Evolutionary conservation across 1,140 invertebrate species (phyloP), one percentile per base, ranked within the genome.

Genomic region (Aradophagus sp.): DNA sequence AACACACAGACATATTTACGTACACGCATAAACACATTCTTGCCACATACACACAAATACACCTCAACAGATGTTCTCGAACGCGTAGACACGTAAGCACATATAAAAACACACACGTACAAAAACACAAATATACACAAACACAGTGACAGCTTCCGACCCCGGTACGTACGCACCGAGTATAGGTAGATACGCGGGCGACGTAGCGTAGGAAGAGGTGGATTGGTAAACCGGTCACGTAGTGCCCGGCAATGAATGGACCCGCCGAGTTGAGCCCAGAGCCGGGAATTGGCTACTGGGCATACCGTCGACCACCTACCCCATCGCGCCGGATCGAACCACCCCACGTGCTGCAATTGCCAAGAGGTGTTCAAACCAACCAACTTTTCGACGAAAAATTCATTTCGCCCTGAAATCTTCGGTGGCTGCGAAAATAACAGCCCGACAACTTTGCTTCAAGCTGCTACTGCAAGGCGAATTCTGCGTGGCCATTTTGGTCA

Each of bases 221-320:
- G 76, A 83, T 86, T 83, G 77, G 81, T 81, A 86, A 84, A 84
- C 83, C 78, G 80, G 83, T 86, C 84, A 85, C 84, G 83, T 86
- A 85, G 77, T 81, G 77, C 79, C 71, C 81, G 75, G 79, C 82
- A 80, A 86, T 84, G 83, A 86, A 86, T 86, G 84, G 83, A 85
- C 80, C 83, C 83, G 80, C 77, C 83, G 83, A 84, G 77, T 84
- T 79, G 81, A 83, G 82, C 80, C 77, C 79, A 72, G 80, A 78
- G 75, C 79, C 77, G 77, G 83, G 81, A 85, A 85, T 85, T 85
- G 81, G 84, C 84, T 86, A 84, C 82, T 77, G 82, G 83, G 81
- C 79, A 83, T 82, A 84, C 75, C 80, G 75, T 73, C 78, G 78
- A 81, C 77, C 80, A 80, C 77, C 81, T 80, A 83, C 79, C 80